phyloP scores from a whole-genome alignment of 2,888 invertebrate species.

The Chymomyza caudatula region DNA sequence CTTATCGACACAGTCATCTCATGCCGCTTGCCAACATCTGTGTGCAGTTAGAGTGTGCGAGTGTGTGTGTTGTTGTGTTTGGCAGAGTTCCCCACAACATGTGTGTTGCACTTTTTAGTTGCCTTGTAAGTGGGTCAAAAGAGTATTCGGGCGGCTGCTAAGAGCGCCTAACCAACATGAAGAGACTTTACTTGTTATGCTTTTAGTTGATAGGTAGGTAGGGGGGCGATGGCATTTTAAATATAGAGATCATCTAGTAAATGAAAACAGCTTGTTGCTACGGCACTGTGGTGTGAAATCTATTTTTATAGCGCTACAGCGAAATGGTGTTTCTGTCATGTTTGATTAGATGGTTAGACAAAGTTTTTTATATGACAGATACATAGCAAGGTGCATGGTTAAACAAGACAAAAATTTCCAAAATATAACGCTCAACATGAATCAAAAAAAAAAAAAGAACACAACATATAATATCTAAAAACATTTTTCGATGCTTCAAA shows the following conservation, averaged over 20 bases:
- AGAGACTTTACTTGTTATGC: not conserved
- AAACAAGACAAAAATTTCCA: not conserved
- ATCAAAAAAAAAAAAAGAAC: no score
- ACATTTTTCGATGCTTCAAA: no score
- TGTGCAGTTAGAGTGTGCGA: slow-evolving; percentile 18
- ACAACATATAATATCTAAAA: no score
- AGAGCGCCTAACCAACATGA: not conserved
- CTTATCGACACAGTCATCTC: slow-evolving; percentile 46
- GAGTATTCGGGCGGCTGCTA: not conserved
- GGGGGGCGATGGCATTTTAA: not conserved
- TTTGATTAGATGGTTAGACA: not conserved
- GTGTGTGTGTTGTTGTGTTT: not conserved
- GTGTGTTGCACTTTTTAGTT: not conserved
- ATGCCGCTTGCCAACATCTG: slow-evolving; percentile 33
- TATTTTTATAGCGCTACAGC: not conserved
- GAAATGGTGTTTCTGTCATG: slow-evolving; percentile 16
- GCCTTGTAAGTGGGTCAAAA: slow-evolving; percentile 27
- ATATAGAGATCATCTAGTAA: not conserved
- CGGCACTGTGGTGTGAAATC: not conserved
- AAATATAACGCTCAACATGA: no score
- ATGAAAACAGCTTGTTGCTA: not conserved
- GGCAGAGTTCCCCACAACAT: not conserved
- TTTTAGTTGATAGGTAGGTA: not conserved
- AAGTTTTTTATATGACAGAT: no score
- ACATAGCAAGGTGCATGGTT: no score